phyloP scores from a whole-genome alignment of 2,888 invertebrate species.

The Andrena flavipes region DNA sequence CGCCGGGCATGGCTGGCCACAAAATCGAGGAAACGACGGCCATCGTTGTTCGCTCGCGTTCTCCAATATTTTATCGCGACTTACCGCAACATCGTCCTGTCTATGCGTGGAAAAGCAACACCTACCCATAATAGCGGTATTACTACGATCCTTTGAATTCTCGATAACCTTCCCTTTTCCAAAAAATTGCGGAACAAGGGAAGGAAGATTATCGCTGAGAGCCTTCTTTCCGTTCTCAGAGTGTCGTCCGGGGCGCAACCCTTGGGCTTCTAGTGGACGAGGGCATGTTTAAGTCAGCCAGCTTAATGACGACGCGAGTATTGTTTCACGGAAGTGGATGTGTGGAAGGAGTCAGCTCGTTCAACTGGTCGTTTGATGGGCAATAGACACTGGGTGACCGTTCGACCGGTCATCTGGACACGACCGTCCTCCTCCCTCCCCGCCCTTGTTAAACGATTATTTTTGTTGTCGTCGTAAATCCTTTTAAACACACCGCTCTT shows the following conservation, averaged over 20 bases:
- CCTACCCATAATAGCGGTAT: neutral
- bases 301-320: conserved; percentile 41
- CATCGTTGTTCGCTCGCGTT: conserved; percentile 76
- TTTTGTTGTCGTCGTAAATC: conserved; percentile 78
- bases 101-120: neutral
- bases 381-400: conserved; percentile 75
- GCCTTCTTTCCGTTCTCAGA: no score
- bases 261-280: neutral
- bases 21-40: conserved; percentile 68
- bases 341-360: conserved; percentile 62
- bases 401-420: conserved; percentile 71
- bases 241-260: no score
- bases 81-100: conserved; percentile 11
- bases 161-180: no score
- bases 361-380: conserved; percentile 73
- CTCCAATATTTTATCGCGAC: conserved; percentile 68
- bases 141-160: no score
- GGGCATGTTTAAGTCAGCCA: conserved; percentile 9
- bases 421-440: conserved; percentile 44
- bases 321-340: conserved; percentile 67
- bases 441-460: conserved; percentile 75
- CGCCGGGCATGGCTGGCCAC: conserved; percentile 32
- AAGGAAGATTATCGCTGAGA: no score
- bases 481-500: conserved; percentile 75
- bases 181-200: no score